Evolutionary conservation across 2,888 invertebrate genomes (phyloP).

Genomic region (Athalia circularis): DNA sequence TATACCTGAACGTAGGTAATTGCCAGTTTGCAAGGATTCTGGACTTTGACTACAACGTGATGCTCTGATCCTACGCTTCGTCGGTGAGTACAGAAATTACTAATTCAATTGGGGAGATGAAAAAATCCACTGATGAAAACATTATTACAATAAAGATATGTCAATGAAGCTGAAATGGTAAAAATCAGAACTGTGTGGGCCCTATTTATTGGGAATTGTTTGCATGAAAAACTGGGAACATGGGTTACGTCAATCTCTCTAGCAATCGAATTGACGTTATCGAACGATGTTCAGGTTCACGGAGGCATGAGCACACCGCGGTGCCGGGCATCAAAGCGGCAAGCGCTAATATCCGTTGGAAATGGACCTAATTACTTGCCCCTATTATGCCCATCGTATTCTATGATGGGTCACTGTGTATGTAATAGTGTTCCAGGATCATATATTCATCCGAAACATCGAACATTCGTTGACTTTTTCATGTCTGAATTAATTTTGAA

Average conservation of each 20-base stretch:
- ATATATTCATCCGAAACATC: slow-evolving; percentile 4
- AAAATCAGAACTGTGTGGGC: no score
- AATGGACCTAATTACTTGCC: background rate
- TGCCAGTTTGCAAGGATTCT: slow-evolving; percentile 14
- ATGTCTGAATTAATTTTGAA: background rate
- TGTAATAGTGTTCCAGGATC: slow-evolving; percentile 15
- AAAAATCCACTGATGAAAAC: no score
- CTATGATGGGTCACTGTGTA: slow-evolving; percentile 13
- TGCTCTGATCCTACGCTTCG: slow-evolving; percentile 18
- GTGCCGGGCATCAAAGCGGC: slow-evolving; percentile 1
- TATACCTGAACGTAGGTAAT: slow-evolving; percentile 27
- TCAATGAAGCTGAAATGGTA: no score
- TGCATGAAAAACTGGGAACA: no score
- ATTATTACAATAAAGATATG: no score
- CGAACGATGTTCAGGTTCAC: background rate
- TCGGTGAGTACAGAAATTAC: background rate
- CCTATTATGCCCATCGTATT: slow-evolving; percentile 4
- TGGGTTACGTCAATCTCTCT: no score
- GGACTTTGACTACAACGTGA: slow-evolving; percentile 29
- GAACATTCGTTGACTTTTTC: background rate
- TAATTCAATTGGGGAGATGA: no score
- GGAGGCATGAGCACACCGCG: background rate
- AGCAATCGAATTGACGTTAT: no score
- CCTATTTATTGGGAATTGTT: no score
- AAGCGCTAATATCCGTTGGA: slow-evolving; percentile 22